phyloP scores from a whole-genome alignment of 2,113 vertebrate species.

The Sebastes schlegelii region DNA sequence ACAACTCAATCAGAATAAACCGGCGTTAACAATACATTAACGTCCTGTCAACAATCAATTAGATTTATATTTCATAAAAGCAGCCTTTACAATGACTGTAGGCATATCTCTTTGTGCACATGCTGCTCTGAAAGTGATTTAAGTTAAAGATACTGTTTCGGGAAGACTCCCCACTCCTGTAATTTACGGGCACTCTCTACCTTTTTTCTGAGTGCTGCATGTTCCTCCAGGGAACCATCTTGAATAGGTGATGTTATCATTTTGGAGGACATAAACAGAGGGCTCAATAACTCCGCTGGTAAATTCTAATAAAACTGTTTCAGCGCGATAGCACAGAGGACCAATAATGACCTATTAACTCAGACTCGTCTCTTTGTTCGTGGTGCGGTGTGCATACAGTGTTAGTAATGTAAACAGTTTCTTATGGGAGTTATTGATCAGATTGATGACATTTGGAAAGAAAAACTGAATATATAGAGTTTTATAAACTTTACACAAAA shows the following conservation, averaged over 20 bases:
- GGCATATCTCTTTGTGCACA: not conserved
- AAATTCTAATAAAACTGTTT: constrained; percentile 17
- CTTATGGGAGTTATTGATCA: not conserved
- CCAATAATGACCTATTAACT: not conserved
- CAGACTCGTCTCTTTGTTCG: not conserved
- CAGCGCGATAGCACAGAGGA: not conserved
- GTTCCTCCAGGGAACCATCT: constrained; percentile 23
- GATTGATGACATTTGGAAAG: not conserved
- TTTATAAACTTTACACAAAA: not conserved
- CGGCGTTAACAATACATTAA: not conserved
- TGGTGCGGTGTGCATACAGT: not conserved
- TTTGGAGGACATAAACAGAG: constrained; percentile 5
- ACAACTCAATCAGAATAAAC: not conserved
- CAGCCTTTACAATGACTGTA: not conserved
- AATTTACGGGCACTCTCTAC: constrained; percentile 14
- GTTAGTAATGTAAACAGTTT: constrained; percentile 6
- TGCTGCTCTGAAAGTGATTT: not conserved
- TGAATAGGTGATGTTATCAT: constrained; percentile 16
- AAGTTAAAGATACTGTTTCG: not conserved
- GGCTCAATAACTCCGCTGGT: not conserved
- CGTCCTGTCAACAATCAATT: not conserved
- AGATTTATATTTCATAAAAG: not conserved
- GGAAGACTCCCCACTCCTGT: constrained; percentile 1
- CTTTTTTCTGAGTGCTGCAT: constrained; percentile 15
- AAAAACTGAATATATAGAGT: not conserved